Evolutionary conservation across 2,797 vertebrate species (phyloP), one percentile per base, ranked within the genome.

Genomic region (Arctocebus calabarensis): DNA sequence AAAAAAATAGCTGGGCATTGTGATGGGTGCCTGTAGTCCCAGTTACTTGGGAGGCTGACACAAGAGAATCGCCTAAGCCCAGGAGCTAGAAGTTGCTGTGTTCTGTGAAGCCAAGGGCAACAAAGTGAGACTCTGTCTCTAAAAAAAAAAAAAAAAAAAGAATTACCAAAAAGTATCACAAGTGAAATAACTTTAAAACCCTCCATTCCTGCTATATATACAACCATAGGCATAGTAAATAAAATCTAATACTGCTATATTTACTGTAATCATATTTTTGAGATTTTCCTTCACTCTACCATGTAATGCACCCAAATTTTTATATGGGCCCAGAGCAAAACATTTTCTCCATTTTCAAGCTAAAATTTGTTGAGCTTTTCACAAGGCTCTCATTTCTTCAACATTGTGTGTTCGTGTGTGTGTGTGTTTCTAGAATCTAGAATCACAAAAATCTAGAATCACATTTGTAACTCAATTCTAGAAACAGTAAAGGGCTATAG

Each of bases 201-300:
- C 34, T 14, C 10, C 8, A 40, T 77, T 95, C 12, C 81, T 93
- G 17, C 1, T 74, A 3, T 61, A 57, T 75, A 70, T 34, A 29
- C 3, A 73, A 83, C 27, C 23, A 59, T 14, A 82, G 19, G 32
- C 14, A 84, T 37, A 55, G 61, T 71, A 84, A 93, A 23, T 57
- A 64, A 78, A 70, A 75, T 66, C 48, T 34, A 82, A 40, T 83
- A 61, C 73, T 93, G 1, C 5, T 61, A 3, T 68, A 25, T 73
- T 95, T 82, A 79, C 2, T n/a, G 4, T 66, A 94, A 88, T 84
- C 91, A 84, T 91, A 78, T 73, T 75, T 93, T 93, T 83, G 27
- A 94, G n/a, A 45, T 5, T 75, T 7, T 83, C 94, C 5, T 96
- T 91, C 5, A 81, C 37, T 86, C 22, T 82, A 19, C 29, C 81